A percentile compares a stretch with the other conserved stretches of the same genome.
phyloP scores from a whole-genome alignment of 23 tunicate genomes.

The Halocynthia roretzi region DNA sequence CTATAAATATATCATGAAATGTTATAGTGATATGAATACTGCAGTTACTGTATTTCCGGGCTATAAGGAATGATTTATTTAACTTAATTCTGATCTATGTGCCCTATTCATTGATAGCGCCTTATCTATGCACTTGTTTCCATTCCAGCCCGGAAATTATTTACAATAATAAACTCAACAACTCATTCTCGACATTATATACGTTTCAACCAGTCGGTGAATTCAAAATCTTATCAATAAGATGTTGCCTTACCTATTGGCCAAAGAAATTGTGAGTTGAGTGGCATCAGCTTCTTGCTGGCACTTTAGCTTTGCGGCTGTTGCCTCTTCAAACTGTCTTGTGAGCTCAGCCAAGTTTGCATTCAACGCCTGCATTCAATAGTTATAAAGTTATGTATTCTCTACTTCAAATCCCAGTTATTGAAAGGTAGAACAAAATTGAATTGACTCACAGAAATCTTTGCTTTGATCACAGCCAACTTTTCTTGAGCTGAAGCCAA shows the following conservation, averaged over 20 bases:
- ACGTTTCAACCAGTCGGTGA: too few species aligned
- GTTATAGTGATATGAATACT: not conserved
- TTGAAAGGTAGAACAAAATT: not conserved
- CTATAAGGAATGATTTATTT: too few species aligned
- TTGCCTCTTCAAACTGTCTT: conserved; percentile 88
- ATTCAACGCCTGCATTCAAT: conserved; percentile 45
- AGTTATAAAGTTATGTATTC: not conserved
- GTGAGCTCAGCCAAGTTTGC: conserved; percentile 84
- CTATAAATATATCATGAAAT: conserved; percentile 13
- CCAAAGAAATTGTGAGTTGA: conserved; percentile 79
- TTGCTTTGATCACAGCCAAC: conserved; percentile 69
- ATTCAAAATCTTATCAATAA: not conserved
- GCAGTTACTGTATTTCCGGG: too few species aligned
- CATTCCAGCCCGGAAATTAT: too few species aligned
- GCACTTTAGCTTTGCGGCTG: conserved; percentile 93
- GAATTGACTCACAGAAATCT: conserved; percentile 65
- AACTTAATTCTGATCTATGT: too few species aligned
- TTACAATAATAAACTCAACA: too few species aligned
- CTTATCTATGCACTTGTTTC: too few species aligned
- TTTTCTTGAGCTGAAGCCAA: conserved; percentile 84
- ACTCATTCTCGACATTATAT: too few species aligned
- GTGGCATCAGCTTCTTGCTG: conserved; percentile 98
- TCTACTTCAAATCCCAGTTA: too few species aligned
- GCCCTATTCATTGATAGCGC: too few species aligned
- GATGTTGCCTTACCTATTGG: conserved; percentile 56